phyloP scores from a whole-genome alignment of 2,113 vertebrate species.

The Archilochus colubris region DNA sequence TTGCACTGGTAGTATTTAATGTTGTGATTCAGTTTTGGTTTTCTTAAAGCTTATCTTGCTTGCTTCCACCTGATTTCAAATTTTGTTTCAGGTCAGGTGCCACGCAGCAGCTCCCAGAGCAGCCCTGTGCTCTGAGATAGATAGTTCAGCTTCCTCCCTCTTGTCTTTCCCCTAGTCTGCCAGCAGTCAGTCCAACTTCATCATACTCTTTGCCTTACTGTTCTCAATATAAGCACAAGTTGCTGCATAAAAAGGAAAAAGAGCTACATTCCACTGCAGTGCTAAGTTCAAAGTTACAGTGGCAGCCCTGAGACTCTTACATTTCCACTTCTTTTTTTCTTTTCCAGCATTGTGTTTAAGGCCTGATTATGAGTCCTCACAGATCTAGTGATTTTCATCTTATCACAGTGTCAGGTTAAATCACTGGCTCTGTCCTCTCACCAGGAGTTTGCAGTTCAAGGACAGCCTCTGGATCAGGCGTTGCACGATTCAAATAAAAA shows the following conservation, averaged over 20 bases:
- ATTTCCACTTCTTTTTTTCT: neutral
- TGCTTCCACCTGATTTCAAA: neutral
- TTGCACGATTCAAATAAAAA: constrained; percentile 46
- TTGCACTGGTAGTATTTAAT: neutral
- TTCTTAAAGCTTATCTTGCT: neutral
- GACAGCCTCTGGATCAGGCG: neutral
- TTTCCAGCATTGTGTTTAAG: constrained; percentile 4
- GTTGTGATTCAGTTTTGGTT: neutral
- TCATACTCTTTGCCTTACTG: neutral
- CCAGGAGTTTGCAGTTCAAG: constrained; percentile 13
- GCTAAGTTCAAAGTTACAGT: neutral
- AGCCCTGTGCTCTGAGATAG: neutral
- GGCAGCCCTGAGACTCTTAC: neutral
- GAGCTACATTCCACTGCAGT: neutral
- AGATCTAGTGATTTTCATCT: constrained; percentile 19
- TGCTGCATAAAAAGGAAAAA: neutral
- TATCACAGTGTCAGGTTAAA: constrained; percentile 50
- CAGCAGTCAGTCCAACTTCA: neutral
- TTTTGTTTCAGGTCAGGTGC: neutral
- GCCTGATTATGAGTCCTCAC: neutral
- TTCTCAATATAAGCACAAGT: neutral
- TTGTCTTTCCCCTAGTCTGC: neutral
- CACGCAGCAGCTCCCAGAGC: neutral
- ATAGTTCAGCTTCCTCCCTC: neutral
- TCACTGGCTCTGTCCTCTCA: constrained; percentile 29